phyloP scores from a whole-genome alignment of 1,140 invertebrate genomes.

The Drosophila rhopaloa region DNA sequence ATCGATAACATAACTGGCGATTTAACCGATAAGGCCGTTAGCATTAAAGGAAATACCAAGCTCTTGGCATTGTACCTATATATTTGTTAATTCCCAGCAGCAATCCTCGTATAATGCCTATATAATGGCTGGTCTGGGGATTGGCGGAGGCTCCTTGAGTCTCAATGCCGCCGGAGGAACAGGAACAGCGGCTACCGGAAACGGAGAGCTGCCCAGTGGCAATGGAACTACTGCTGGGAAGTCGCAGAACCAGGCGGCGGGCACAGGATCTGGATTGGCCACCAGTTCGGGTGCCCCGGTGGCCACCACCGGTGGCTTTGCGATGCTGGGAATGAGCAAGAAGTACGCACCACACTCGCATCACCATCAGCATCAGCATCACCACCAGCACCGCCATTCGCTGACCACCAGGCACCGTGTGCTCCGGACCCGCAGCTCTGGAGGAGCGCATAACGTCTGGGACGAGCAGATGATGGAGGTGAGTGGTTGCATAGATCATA shows the following conservation, averaged over 20 bases:
- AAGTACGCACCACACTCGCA: slow-evolving; percentile 57
- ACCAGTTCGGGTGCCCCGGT: slow-evolving; percentile 9
- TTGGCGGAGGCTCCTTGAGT: slow-evolving; percentile 69
- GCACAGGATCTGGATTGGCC: not conserved
- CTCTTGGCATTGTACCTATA: not conserved
- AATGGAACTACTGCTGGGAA: slow-evolving; percentile 16
- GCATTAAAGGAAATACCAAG: not conserved
- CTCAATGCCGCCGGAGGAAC: slow-evolving; percentile 46
- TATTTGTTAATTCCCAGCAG: slow-evolving; percentile 20
- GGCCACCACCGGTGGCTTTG: slow-evolving; percentile 50
- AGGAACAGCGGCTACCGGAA: slow-evolving; percentile 6
- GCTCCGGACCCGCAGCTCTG: slow-evolving; percentile 78
- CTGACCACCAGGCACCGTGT: slow-evolving; percentile 79
- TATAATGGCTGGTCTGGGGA: slow-evolving; percentile 75
- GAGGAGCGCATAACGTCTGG: slow-evolving; percentile 81
- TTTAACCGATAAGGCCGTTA: not conserved
- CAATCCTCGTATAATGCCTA: slow-evolving; percentile 80
- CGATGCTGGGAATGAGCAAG: slow-evolving; percentile 57
- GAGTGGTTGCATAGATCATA: slow-evolving; percentile 26
- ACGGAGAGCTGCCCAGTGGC: slow-evolving; percentile 28
- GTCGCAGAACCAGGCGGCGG: not conserved
- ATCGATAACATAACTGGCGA: not conserved
- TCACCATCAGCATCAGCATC: slow-evolving; percentile 66
- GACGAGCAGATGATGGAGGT: slow-evolving; percentile 86
- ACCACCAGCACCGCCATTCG: slow-evolving; percentile 79